Conservation (phyloP, 1,140 invertebrate species). For the Mya arenaria region DNA sequence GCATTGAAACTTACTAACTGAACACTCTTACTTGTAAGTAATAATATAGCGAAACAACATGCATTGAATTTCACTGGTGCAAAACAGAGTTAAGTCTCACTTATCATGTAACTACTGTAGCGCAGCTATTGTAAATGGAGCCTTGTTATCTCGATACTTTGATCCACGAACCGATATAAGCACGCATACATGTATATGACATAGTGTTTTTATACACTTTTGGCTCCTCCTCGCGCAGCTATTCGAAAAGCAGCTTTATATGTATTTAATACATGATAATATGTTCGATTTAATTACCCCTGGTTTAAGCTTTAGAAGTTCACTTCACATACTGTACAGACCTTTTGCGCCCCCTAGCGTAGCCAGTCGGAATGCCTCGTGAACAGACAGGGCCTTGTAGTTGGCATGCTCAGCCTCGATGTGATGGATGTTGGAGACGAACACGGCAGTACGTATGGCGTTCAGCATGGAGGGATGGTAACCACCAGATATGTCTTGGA, state of each 20-base stretch:
- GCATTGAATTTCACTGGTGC: too few species aligned
- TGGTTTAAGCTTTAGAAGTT: background rate
- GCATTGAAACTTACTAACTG: too few species aligned
- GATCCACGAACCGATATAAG: background rate
- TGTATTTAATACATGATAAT: background rate
- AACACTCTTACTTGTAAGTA: too few species aligned
- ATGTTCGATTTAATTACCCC: background rate
- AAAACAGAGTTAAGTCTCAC: too few species aligned
- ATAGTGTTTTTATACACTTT: background rate
- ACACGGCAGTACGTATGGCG: slow-evolving; percentile 87
- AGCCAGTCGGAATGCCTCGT: slow-evolving; percentile 91
- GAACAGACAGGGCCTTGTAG: slow-evolving; percentile 86
- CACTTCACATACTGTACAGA: background rate
- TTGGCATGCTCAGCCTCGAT: slow-evolving; percentile 75
- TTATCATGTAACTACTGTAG: too few species aligned
- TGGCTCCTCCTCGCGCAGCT: background rate
- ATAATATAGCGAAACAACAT: too few species aligned
- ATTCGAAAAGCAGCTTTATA: background rate
- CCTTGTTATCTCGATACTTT: background rate
- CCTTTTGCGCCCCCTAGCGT: slow-evolving; percentile 92
- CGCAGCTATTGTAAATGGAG: too few species aligned
- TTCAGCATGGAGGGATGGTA: slow-evolving; percentile 89
- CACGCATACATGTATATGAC: background rate
- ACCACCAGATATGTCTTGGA: slow-evolving; percentile 90
- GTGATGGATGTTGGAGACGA: slow-evolving; percentile 87